A percentile compares a stretch with the other conserved stretches of the same genome.
These are phyloP conservation scores for Malurus melanocephalus DNA, from an alignment of 2,113 vertebrate species.

Conservation along the genomic window DNA sequence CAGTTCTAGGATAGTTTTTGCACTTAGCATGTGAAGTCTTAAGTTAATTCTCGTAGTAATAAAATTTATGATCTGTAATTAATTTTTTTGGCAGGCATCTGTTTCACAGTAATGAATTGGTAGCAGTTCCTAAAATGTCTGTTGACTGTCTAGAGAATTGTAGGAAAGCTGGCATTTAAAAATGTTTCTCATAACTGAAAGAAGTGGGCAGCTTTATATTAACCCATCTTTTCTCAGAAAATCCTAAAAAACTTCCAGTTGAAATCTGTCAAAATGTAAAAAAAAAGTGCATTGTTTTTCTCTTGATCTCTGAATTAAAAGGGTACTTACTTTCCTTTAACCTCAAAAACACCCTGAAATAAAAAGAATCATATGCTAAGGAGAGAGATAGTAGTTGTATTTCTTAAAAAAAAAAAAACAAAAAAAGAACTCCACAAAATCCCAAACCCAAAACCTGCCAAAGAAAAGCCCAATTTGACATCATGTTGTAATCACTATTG, in stretches of 20 bases:
- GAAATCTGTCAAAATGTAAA: not conserved
- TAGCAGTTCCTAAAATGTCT: constrained; percentile 44
- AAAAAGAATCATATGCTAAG: not conserved
- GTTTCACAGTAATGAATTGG: constrained; percentile 54
- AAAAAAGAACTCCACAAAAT: not conserved
- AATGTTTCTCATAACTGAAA: not conserved
- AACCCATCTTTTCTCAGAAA: not conserved
- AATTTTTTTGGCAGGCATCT: constrained; percentile 60
- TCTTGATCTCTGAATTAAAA: not conserved
- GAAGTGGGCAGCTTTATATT: constrained; percentile 29
- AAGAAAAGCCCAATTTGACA: not conserved
- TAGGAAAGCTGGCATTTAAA: constrained; percentile 44
- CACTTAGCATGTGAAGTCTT: not conserved
- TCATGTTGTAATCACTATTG: not conserved
- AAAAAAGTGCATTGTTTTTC: not conserved
- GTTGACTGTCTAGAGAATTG: constrained; percentile 44
- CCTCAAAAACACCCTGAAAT: not conserved
- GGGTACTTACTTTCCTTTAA: not conserved
- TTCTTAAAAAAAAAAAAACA: not conserved
- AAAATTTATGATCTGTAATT: constrained; percentile 49
- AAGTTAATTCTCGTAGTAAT: constrained; percentile 49
- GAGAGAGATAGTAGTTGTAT: not conserved
- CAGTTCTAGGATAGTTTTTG: not conserved
- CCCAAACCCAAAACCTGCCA: not conserved
- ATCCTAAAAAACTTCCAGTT: not conserved